Base-by-base conservation (phyloP, 2,888 invertebrate species). In the Ormyrus rosae region DNA sequence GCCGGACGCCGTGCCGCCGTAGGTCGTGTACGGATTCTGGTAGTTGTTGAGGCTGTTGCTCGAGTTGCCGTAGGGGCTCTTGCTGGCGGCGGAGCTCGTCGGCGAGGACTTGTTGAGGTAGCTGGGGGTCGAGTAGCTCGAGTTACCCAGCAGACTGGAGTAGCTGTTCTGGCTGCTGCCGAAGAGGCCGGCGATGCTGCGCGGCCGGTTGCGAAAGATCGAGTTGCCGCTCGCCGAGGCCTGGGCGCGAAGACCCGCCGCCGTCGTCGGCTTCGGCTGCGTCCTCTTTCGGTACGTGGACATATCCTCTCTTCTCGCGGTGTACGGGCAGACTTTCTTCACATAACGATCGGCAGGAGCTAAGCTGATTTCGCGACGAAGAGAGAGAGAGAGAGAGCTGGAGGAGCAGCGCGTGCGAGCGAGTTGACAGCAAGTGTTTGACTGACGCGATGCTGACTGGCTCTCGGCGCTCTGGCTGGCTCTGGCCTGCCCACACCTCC, bases 1-100 rank as follows among this genome's bases (percentile, higher is more conserved):
- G 6, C 94, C 95, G 5, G 94, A 93, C 81, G 93, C 90, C 0
- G 93, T 93, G 53, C 94, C 93, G 4, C 94, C 94, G 82, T 94
- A 94, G 77, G 93, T 91, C 3, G 91, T 91, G 80, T 92, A 92
- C 3, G 91, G 90, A 84, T 91, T 92, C 63, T 90, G 90, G 85
- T 91, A 92, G n/a, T 7, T 64, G 10, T 53, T 75, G 4, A 92
- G 90, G 84, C 90, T 92, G 51, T 86, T 88, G 9, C 86, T 83
- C 5, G 89, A 89, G 80, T 86, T 89, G 3, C 91, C 89, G 82
- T 91, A 91, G n/a, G 88, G 84, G 19, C 71, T 83, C 71, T 48
- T 13, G 19, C 70, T 50, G 45, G 45, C 45, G 56, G 11, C 8
- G 61, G 19, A 19, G 5, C 5, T 50, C 10, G 53, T 50, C 8